Base-by-base conservation (phyloP, 2,113 vertebrate species). In the Xenopus tropicalis region DNA sequence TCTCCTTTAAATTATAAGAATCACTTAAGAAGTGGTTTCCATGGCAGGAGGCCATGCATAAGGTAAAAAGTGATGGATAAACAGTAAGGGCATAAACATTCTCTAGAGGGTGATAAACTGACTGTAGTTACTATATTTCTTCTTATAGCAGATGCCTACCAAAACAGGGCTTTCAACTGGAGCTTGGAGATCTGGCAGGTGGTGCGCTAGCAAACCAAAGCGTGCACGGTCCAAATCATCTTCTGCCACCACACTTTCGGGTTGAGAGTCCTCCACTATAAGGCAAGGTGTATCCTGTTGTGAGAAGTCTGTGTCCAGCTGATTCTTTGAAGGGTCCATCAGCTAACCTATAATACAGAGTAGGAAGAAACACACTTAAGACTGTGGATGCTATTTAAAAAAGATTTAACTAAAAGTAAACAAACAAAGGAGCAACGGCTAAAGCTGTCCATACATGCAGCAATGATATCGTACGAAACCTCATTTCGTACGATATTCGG, bases 251-350 rank as follows among this genome's bases (percentile, higher is more conserved):
- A 87, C 88, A 37, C 90, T 92, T 82, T 92, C 93, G 10, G 94
- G 93, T 88, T 96, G 94, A 0, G 96, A 98, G 84, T 97, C 96
- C 84, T 96, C 95, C 65, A 96, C 94, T 56, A 96, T 93, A 73
- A 98, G 86, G 70, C 93, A 93, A 71, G 95, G 94, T 69, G 92
- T 91, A 61, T 88, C 89, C 62, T 90, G 88, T 85, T 93, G 92
- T 44, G 94, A 92, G 79, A 95, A 88, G 82, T 93, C 93, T 12
- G 89, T 86, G 69, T 94, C 95, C 83, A 93, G 82, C 66, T 88
- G 92, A 79, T 89, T 93, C 74, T 86, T 90, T 58, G 83, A 75
- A 62, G 92, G 90, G 85, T 94, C 93, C 93, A 95, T 95, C 85
- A 75, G 86, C 77, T 84, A 71, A 76, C 82, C 85, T 86, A 62